phyloP scores from a whole-genome alignment of 2,888 invertebrate genomes.

The Melitaea athalia region DNA sequence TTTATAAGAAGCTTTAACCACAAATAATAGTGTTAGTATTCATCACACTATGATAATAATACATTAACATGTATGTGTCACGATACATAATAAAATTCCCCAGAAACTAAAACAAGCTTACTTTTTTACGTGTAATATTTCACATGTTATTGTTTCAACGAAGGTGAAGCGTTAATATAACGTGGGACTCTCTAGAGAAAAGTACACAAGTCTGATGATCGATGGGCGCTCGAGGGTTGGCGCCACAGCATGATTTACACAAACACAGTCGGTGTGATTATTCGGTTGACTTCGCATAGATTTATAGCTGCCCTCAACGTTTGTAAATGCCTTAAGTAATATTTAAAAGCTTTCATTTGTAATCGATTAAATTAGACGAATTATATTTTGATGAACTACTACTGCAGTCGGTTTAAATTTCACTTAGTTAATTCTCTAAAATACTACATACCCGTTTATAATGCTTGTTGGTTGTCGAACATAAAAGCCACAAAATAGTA shows the following conservation, averaged over 20 bases:
- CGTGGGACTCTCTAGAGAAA: slow-evolving; percentile 25
- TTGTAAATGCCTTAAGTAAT: slow-evolving; percentile 29
- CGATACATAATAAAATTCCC: neutral
- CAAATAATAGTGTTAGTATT: too few relatives aligned
- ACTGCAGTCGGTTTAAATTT: neutral
- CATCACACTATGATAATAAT: too few relatives aligned
- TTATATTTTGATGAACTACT: neutral
- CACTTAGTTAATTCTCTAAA: neutral
- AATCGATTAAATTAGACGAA: slow-evolving; percentile 3
- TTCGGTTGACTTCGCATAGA: slow-evolving; percentile 47
- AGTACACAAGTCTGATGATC: slow-evolving; percentile 40
- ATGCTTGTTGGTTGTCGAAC: too few relatives aligned
- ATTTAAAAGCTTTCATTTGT: slow-evolving; percentile 15
- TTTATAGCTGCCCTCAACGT: slow-evolving; percentile 45
- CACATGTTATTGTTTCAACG: slow-evolving; percentile 7
- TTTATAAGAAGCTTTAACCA: too few relatives aligned
- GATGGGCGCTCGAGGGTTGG: slow-evolving; percentile 40
- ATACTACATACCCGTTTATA: too few relatives aligned
- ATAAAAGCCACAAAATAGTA: too few relatives aligned
- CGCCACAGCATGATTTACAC: slow-evolving; percentile 47
- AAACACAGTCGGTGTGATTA: slow-evolving; percentile 46
- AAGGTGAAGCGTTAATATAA: slow-evolving; percentile 28
- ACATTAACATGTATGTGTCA: neutral
- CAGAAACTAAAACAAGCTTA: neutral
- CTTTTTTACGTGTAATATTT: slow-evolving; percentile 3